These are phyloP conservation scores for Himantopus leucocephalus DNA, from an alignment of 2,113 vertebrate species.

Conservation along the genomic window DNA sequence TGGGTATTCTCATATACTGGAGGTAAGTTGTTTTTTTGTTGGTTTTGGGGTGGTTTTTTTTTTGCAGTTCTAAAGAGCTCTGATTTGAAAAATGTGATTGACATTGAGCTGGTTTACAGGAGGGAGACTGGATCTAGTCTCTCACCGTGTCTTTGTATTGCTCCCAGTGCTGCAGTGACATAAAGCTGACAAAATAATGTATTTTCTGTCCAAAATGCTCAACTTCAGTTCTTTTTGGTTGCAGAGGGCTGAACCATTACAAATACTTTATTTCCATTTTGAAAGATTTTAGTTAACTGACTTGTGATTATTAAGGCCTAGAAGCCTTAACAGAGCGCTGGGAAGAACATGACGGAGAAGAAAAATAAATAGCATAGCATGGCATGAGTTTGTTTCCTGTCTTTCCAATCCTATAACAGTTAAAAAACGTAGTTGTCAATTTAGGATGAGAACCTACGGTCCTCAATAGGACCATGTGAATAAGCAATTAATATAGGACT, in stretches of 20 bases:
- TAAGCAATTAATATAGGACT: neutral
- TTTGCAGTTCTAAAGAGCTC: conserved; percentile 17
- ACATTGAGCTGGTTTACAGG: neutral
- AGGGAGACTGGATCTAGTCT: neutral
- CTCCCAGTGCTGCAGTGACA: neutral
- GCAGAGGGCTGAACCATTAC: neutral
- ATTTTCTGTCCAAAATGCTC: neutral
- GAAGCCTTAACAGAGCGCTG: neutral
- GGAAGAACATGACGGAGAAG: neutral
- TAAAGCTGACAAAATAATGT: neutral
- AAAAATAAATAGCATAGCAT: neutral
- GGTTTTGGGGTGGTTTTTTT: neutral
- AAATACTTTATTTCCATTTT: neutral
- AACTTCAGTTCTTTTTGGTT: neutral
- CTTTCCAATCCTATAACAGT: neutral
- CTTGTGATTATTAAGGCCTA: neutral
- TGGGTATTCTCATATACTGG: conserved; percentile 96
- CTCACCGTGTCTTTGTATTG: neutral
- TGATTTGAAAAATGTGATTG: conserved; percentile 5
- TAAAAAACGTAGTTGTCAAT: neutral
- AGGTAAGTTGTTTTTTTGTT: conserved; percentile 79
- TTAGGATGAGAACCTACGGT: neutral
- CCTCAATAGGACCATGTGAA: neutral
- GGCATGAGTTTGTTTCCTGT: neutral
- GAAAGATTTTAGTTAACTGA: neutral